Percentiles rank a stretch among this genome's conserved stretches.
These are phyloP conservation scores for Callopanchax toddi DNA, from an alignment of 2,113 vertebrate species.

Conservation along the genomic window DNA sequence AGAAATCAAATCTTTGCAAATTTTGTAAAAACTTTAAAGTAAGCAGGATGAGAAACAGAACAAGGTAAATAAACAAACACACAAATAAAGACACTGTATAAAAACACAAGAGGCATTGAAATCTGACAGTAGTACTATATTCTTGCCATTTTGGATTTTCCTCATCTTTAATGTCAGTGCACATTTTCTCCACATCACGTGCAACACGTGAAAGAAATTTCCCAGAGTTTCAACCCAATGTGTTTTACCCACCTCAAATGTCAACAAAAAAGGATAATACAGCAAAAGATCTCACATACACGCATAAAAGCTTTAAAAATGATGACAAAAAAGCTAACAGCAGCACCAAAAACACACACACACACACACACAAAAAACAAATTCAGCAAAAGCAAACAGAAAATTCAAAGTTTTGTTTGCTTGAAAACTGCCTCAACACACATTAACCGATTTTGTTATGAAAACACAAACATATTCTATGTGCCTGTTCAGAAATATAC, in stretches of 20 bases:
- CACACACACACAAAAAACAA: constrained; percentile 6
- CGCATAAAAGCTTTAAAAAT: constrained; percentile 73
- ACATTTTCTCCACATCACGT: constrained; percentile 84
- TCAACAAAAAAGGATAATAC: constrained; percentile 65
- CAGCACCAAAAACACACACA: constrained; percentile 30
- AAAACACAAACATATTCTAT: constrained; percentile 10
- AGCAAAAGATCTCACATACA: constrained; percentile 64
- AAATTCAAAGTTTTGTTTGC: constrained; percentile 24
- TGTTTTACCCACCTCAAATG: constrained; percentile 73
- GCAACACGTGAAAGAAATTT: constrained; percentile 69
- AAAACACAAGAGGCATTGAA: constrained; percentile 91
- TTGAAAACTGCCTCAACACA: constrained; percentile 22
- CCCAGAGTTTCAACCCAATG: constrained; percentile 62
- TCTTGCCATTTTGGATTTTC: constrained; percentile 78
- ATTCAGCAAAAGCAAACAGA: constrained; percentile 79
- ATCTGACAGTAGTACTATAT: constrained; percentile 88
- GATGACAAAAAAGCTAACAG: constrained; percentile 55
- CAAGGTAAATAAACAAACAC: constrained; percentile 66
- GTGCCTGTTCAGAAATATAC: constrained; percentile 79
- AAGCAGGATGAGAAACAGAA: constrained; percentile 72
- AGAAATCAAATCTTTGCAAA: constrained; percentile 88
- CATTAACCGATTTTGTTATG: constrained; percentile 2
- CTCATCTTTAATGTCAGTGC: constrained; percentile 87
- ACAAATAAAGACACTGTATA: constrained; percentile 85
- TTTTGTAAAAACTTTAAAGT: constrained; percentile 90